Evolutionary conservation across 2,888 invertebrate species (phyloP).

Genomic region (Girardia tigrina): DNA sequence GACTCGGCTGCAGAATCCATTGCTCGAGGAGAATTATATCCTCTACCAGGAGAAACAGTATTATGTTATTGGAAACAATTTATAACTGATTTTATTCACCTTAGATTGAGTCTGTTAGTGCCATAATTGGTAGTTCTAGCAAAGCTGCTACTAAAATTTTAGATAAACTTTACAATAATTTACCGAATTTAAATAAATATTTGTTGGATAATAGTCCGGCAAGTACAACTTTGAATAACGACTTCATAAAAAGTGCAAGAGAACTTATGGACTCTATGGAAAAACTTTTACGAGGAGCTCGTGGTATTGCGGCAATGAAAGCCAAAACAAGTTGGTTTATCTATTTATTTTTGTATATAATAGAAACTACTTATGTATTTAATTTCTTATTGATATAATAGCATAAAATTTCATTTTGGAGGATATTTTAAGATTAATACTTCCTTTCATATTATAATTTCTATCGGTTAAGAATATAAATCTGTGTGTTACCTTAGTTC

Average conservation of each 20-base stretch:
- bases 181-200: neutral
- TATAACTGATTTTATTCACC: neutral
- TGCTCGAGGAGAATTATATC: conserved; percentile 5
- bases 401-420: no score
- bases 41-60: conserved; percentile 14
- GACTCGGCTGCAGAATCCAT: neutral
- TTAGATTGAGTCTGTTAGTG: conserved; percentile 10
- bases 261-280: neutral
- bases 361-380: no score
- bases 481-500: no score
- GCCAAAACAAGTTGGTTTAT: conserved; percentile 4
- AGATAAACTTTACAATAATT: neutral
- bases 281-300: neutral
- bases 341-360: no score
- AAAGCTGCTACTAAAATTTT: neutral
- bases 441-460: no score
- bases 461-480: no score
- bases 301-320: neutral
- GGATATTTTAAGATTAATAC: no score
- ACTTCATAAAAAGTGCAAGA: neutral
- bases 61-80: neutral
- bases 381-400: no score
- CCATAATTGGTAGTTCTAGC: conserved; percentile 4
- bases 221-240: neutral
- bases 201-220: neutral